These are phyloP conservation scores for Pagetopsis macropterus DNA, from an alignment of 2,797 vertebrate species.

Conservation along the genomic window DNA sequence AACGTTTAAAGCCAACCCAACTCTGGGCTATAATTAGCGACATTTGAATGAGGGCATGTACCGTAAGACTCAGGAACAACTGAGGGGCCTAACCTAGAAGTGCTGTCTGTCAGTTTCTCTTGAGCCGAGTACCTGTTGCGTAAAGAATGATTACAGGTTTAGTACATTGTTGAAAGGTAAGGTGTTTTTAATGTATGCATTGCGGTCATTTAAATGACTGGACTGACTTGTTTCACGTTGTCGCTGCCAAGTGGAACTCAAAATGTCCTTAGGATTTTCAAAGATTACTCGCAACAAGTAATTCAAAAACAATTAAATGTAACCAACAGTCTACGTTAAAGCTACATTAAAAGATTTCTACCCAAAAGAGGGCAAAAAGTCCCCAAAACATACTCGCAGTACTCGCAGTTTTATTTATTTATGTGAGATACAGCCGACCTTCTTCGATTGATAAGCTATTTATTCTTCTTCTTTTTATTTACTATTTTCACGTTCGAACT, in stretches of 20 bases:
- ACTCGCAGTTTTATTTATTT: not conserved
- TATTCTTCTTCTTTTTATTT: too few relatives aligned
- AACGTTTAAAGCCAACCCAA: too few relatives aligned
- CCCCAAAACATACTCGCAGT: not conserved
- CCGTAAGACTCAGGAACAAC: conserved; percentile 33
- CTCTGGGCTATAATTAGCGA: conserved; percentile 72
- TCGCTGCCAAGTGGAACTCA: not conserved
- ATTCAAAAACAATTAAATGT: not conserved
- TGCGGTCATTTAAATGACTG: conserved; percentile 15
- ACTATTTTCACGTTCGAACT: not conserved
- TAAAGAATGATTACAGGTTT: conserved; percentile 72
- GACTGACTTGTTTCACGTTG: conserved; percentile 20
- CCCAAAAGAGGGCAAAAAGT: not conserved
- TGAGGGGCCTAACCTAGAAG: conserved; percentile 52
- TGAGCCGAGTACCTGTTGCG: conserved; percentile 53
- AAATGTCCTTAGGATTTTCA: not conserved
- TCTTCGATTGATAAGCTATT: too few relatives aligned
- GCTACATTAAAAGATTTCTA: not conserved
- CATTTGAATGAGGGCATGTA: conserved; percentile 54
- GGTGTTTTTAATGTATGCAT: not conserved
- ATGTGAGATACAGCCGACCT: not conserved
- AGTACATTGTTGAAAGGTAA: conserved; percentile 59
- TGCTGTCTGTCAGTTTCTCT: conserved; percentile 40
- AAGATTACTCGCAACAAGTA: not conserved
- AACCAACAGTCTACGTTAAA: not conserved